Evolutionary conservation across 2,797 vertebrate species (phyloP).

Genomic region (Scolopax bukidnonensis): DNA sequence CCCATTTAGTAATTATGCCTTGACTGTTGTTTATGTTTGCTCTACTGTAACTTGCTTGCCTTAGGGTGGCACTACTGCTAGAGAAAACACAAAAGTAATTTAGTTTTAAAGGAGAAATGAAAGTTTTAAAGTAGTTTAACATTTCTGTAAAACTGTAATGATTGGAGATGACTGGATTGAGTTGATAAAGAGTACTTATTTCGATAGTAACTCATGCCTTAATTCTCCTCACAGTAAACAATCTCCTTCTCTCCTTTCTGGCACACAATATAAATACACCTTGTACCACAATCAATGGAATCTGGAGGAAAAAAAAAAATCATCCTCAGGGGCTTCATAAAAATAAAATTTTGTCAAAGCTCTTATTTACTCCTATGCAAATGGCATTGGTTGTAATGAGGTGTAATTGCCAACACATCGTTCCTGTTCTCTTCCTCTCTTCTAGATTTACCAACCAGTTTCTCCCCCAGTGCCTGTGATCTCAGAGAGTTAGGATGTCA

Average conservation of each 20-base stretch:
- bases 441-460: not conserved
- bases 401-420: not conserved
- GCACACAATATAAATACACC: conserved; percentile 18
- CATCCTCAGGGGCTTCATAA: not conserved
- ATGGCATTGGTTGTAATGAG: not conserved
- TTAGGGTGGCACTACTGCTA: conserved; percentile 71
- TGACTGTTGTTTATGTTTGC: conserved; percentile 79
- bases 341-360: not conserved
- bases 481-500: not conserved
- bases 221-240: conserved; percentile 67
- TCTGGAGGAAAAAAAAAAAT: not conserved
- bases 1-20: conserved; percentile 77
- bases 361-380: conserved; percentile 23
- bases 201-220: conserved; percentile 79
- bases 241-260: not conserved
- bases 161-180: conserved; percentile 71
- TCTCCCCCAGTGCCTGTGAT: not conserved
- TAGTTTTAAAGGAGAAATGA: conserved; percentile 81
- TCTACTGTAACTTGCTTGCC: conserved; percentile 76
- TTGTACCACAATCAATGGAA: not conserved
- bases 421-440: not conserved
- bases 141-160: conserved; percentile 77
- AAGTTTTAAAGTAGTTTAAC: conserved; percentile 83
- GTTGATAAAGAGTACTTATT: conserved; percentile 76
- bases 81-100: conserved; percentile 78